Base-by-base conservation (phyloP, 2,888 invertebrate species). In the Nomada ruficornis region DNA sequence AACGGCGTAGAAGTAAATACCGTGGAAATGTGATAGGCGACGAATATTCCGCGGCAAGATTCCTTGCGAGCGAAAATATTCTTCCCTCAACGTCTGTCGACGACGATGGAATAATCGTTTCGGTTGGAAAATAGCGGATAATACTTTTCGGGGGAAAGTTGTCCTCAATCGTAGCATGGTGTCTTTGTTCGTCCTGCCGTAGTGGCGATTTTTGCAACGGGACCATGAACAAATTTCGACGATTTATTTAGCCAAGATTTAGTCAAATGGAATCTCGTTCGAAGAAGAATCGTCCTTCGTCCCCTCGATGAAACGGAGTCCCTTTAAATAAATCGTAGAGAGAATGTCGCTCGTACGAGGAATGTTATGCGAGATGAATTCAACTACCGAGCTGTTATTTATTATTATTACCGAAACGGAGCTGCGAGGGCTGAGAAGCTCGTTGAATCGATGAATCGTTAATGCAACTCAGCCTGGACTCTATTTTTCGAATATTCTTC, bases 191-290 rank as follows among this genome's bases (percentile, higher is more conserved):
- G 75, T 76, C 47, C 23, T 36, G 62, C 60, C 62, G 20, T 36
- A 52, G 69, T 60, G 52, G 68, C 55, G 80, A 76, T 71, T 71
- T 68, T 54, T 64, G 82, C 59, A 69, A 83, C 80, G 82, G 83
- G 83, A 83, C 83, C 83, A 83, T 10, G 77, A 77, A 70, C 67
- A 47, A 67, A 70, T 67, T 52, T 76, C 55, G 57, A 54, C 63
- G 26, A 78, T 78, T 74, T 63, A 54, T 83, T 68, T 15, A 69
- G 42, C 36, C n/a, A 65, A 26, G 15, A 64, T 13, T 29, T 36
- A 36, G 47, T 54, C 29, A 20, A 29, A 42, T 9, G 54, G 52
- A 54, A 59, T 54, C 70, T 78, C 77, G 62, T 55, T 50, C 15
- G 72, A 57, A 54, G 68, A 42, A 64, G 18, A 50, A 18, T 72